A percentile compares a stretch with the other conserved stretches of the same genome.
Conservation (phyloP, 2,113 vertebrate genomes). For the Athene cunicularia region DNA sequence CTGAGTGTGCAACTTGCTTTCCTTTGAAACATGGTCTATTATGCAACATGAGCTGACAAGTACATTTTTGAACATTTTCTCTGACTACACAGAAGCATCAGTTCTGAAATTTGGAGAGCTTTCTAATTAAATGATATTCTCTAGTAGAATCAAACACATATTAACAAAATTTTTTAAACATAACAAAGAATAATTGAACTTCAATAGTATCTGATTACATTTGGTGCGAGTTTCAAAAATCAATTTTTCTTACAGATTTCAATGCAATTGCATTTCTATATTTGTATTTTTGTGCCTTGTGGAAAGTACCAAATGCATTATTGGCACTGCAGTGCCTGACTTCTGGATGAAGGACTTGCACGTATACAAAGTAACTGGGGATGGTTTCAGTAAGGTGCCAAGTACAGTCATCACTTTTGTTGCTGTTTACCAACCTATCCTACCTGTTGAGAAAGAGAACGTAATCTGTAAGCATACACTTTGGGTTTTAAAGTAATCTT, state of each 20-base stretch:
- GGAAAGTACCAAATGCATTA: not conserved
- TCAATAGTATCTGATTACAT: conserved; percentile 28
- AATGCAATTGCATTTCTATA: not conserved
- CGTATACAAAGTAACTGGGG: not conserved
- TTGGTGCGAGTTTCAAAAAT: not conserved
- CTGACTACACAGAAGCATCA: not conserved
- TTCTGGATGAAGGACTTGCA: not conserved
- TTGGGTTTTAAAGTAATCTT: not conserved
- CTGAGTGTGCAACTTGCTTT: conserved; percentile 4
- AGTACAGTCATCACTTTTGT: not conserved
- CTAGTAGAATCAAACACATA: not conserved
- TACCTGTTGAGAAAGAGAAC: not conserved
- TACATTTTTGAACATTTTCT: conserved; percentile 1
- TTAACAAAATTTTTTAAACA: not conserved
- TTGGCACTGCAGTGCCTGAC: not conserved
- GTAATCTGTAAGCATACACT: not conserved
- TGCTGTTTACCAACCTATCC: not conserved
- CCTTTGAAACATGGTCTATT: not conserved
- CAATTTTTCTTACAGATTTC: not conserved
- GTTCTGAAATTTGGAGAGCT: conserved; percentile 27
- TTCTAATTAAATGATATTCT: not conserved
- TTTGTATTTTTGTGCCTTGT: not conserved
- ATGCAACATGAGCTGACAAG: conserved; percentile 38
- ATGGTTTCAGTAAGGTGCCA: not conserved
- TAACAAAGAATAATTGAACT: conserved; percentile 20